Evolutionary conservation across 2,888 invertebrate genomes (phyloP), one percentile per base, ranked within the genome.

Genomic region (Esperia sulphurella): DNA sequence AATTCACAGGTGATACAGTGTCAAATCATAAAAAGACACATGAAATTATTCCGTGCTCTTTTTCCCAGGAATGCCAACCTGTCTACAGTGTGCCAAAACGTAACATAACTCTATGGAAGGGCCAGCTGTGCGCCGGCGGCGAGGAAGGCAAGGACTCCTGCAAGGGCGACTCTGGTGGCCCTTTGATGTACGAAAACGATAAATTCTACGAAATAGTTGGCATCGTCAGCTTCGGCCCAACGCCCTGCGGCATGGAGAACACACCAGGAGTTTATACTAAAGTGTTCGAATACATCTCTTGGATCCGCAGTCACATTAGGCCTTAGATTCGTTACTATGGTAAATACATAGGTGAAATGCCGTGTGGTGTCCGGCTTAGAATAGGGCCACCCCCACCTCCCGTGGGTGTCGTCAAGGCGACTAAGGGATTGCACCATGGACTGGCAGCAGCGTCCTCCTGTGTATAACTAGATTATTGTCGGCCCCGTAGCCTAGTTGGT

Each of bases 201-300:
- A 62, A 62, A 8, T 54, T 48, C 0, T 70, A 68, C 14, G 82
- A 83, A 39, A 63, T 71, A 0, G 51, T 70, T 0, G 94, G 93
- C 0, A 74, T 94, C 3, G 93, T 93, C 10, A 93, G 93, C 9
- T 93, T 91, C 58, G 94, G 94, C 0, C 92, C 92, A 0, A 81
- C 85, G 0, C 90, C 90, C 0, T 94, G 94, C 60, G 93, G 93
- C 0, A 83, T 85, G 64, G 71, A 77, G 13, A 84, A 90, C 31
- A 89, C 92, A 74, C 93, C 94, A 0, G 93, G 92, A 0, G 91
- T 94, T 3, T 94, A 93, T 63, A 92, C 93, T 0, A 90, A 90
- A 57, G 92, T 93, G 0, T 66, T 75, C 30, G 79, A 90, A 41
- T 93, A 91, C 61, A 67, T 90, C 21, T 75, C 84, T 0, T 94